A percentile compares a stretch with the other conserved stretches of the same genome.
phyloP scores from a whole-genome alignment of 2,888 invertebrate genomes.

The Prosopocoilus inquinatus region DNA sequence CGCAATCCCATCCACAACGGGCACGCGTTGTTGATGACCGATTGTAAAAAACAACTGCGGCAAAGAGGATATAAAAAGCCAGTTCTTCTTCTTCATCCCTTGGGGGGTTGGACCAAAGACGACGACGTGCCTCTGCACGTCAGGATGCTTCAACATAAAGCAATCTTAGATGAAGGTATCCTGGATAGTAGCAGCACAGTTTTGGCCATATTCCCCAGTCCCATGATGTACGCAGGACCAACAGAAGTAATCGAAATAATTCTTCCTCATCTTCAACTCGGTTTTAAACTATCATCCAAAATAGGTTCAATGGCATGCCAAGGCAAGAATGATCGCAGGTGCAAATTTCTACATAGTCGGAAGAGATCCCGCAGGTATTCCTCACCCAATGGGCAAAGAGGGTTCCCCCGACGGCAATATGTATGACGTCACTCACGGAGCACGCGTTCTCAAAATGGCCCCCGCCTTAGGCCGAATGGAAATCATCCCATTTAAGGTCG shows the following conservation, averaged over 20 bases:
- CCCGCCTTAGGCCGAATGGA: constrained; percentile 87
- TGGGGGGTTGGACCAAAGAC: constrained; percentile 95
- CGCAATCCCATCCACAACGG: constrained; percentile 98
- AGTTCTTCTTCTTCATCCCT: constrained; percentile 89
- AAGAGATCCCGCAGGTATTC: constrained; percentile 95
- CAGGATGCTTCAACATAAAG: constrained; percentile 87
- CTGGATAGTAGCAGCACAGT: constrained; percentile 80
- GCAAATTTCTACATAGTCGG: constrained; percentile 98
- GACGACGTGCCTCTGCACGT: constrained; percentile 91
- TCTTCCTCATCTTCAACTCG: constrained; percentile 5
- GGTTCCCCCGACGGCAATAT: constrained; percentile 71
- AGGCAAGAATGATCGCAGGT: constrained; percentile 90
- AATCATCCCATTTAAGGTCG: constrained; percentile 97
- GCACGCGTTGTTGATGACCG: constrained; percentile 94
- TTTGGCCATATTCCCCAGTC: constrained; percentile 95
- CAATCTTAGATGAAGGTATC: constrained; percentile 81
- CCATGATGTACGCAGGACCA: constrained; percentile 99
- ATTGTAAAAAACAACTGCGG: constrained; percentile 74
- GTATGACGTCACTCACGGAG: constrained; percentile 90
- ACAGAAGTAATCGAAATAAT: constrained; percentile 69
- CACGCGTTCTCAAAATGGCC: constrained; percentile 84
- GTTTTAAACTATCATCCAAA: background rate
- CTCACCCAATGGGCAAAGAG: constrained; percentile 70
- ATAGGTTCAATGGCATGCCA: constrained; percentile 79
- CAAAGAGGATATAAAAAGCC: constrained; percentile 88